Base-by-base conservation (phyloP, 2,797 vertebrate species). In the Danionella dracula region DNA sequence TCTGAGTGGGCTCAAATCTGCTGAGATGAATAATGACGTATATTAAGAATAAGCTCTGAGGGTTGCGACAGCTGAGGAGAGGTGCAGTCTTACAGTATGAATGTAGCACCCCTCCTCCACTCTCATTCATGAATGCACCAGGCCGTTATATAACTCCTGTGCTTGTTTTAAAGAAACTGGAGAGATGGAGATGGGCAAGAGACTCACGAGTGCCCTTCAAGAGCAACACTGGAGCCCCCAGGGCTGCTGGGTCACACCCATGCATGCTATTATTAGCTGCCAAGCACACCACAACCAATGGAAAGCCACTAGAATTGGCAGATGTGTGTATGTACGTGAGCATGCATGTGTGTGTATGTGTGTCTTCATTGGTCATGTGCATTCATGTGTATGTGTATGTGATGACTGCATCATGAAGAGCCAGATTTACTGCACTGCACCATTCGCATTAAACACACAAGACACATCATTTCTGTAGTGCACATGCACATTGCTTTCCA, bases 211-310 rank as follows among this genome's bases (percentile, higher is more conserved):
- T 77, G 82, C 82, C 85, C 86, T 86, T 87, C 83, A 86, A 83
- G 82, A 85, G 78, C 72, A 81, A 70, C 73, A 40, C 75, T 57
- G 53, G 61, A 53, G 65, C 74, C 79, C 82, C n/a, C 4, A 59
- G 78, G 81, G 70, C 69, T 59, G 75, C 72, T 17, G 55, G 80
- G 72, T 79, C 73, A 70, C 66, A 84, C 83, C 79, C 74, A 57
- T 68, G 76, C 74, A 79, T 81, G 82, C 84, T 88, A 89, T 86
- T 85, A 81, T 84, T 86, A 87, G 86, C 78, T 62, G 58, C 54
- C 49, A 70, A 72, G 80, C 82, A 82, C 69, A 79, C 75, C 82
- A 76, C 78, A 79, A 70, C 74, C 81, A 61, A 79, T 51, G 16
- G 74, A 79, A 71, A 59, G 44, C 32, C 74, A 80, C 78, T 70